Evolutionary conservation across 2,888 invertebrate species (phyloP).

Genomic region (Leptopilina syphax): DNA sequence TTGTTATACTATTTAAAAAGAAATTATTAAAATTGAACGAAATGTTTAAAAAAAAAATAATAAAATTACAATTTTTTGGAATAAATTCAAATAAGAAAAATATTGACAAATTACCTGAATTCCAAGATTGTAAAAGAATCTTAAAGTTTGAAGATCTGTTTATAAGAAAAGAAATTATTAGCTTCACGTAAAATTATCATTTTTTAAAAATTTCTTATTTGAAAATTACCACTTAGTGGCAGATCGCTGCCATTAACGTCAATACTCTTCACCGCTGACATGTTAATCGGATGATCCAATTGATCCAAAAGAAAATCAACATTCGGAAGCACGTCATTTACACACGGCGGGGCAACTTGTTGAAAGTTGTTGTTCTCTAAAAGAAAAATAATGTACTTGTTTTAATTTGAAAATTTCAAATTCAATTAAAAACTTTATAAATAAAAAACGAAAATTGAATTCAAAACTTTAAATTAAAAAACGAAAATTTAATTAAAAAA

Average conservation of each 20-base stretch:
- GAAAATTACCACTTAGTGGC: slow-evolving; percentile 78
- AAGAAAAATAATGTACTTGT: slow-evolving; percentile 2
- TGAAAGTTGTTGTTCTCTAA: slow-evolving; percentile 24
- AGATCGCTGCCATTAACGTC: slow-evolving; percentile 80
- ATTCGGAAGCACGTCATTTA: slow-evolving; percentile 18
- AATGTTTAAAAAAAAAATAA: neutral
- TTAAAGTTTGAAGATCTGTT: slow-evolving; percentile 80
- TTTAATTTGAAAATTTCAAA: neutral
- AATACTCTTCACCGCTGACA: slow-evolving; percentile 70
- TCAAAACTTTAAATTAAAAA: too few relatives aligned
- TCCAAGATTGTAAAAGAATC: slow-evolving; percentile 84
- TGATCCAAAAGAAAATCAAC: slow-evolving; percentile 49
- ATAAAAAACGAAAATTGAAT: too few relatives aligned
- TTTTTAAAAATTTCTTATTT: slow-evolving; percentile 46
- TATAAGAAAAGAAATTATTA: slow-evolving; percentile 64
- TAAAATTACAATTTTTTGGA: slow-evolving; percentile 11
- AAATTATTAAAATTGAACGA: neutral
- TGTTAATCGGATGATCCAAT: slow-evolving; percentile 65
- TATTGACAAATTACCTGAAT: slow-evolving; percentile 75
- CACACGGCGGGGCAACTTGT: neutral
- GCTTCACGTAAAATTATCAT: slow-evolving; percentile 64
- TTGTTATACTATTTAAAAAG: neutral
- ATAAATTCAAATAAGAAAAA: neutral
- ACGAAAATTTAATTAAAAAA: too few relatives aligned
- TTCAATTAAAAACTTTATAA: neutral